Percentiles rank a stretch among this genome's conserved stretches.
phyloP scores from a whole-genome alignment of 1,140 invertebrate species.

The Tetraneura akinire region DNA sequence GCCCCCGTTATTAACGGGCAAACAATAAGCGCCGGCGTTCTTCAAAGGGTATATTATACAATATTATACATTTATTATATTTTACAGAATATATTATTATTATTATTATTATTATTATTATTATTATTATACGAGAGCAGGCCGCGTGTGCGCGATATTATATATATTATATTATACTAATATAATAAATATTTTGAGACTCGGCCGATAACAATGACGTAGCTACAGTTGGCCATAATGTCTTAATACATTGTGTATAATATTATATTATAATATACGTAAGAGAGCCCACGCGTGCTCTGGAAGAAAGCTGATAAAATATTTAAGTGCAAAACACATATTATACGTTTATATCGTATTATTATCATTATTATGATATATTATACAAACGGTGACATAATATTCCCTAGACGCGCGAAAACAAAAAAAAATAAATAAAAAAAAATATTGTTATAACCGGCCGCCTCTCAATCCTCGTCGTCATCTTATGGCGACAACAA shows the following conservation, averaged over 20 bases:
- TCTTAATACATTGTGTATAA: no score
- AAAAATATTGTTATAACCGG: background rate
- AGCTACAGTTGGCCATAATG: no score
- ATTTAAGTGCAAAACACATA: background rate
- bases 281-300: slow-evolving; percentile 23
- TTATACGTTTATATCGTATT: background rate
- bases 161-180: background rate
- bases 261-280: background rate
- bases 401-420: slow-evolving; percentile 43
- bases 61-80: background rate
- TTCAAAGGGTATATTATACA: slow-evolving; percentile 37
- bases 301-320: background rate
- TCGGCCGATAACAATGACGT: background rate
- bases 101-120: no score
- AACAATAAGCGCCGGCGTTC: slow-evolving; percentile 42
- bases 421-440: no score
- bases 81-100: no score
- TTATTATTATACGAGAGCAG: no score
- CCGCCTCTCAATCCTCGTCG: no score
- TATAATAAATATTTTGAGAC: background rate
- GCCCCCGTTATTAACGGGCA: slow-evolving; percentile 46
- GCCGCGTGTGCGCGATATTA: background rate
- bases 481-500: background rate
- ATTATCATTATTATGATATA: background rate
- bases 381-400: background rate